Conservation (phyloP, 2,113 vertebrate species). For the Istiophorus platypterus region DNA sequence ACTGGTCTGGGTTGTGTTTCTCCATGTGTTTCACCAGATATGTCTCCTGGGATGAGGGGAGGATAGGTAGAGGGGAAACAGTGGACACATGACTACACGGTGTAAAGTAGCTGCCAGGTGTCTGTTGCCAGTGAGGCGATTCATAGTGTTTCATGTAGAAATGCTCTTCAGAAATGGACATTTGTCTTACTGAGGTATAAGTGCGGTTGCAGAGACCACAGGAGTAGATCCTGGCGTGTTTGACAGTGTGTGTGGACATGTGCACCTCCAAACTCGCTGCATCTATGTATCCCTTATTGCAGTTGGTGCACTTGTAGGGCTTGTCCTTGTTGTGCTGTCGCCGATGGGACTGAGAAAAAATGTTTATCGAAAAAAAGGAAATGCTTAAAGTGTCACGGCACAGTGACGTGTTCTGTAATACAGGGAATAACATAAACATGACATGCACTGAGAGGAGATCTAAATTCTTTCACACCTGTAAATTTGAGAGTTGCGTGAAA, state of each 20-base stretch:
- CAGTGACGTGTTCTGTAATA: background rate
- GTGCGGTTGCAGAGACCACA: conserved; percentile 97
- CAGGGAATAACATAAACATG: background rate
- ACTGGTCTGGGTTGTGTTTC: conserved; percentile 94
- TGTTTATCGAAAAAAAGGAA: background rate
- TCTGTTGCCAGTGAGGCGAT: conserved; percentile 68
- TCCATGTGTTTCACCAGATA: conserved; percentile 99
- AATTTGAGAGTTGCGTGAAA: conserved; percentile 97
- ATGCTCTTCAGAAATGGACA: conserved; percentile 70
- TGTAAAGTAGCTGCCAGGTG: conserved; percentile 69
- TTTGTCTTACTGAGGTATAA: conserved; percentile 95
- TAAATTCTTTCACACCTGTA: conserved; percentile 87
- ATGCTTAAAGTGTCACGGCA: conserved; percentile 20
- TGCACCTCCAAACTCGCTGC: conserved; percentile 94
- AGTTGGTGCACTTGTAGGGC: conserved; percentile 98
- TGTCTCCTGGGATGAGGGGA: conserved; percentile 89
- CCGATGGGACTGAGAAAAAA: conserved; percentile 91
- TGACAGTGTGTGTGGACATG: conserved; percentile 96
- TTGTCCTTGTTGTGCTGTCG: conserved; percentile 99
- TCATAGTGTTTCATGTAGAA: conserved; percentile 68
- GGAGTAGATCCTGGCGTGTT: conserved; percentile 97
- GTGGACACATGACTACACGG: conserved; percentile 71
- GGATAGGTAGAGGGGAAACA: conserved; percentile 73
- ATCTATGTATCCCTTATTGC: conserved; percentile 97
- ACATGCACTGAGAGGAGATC: conserved; percentile 6